Percentiles rank a stretch among this genome's conserved stretches.
phyloP scores from a whole-genome alignment of 2,113 vertebrate genomes.

The Erythrolamprus reginae region DNA sequence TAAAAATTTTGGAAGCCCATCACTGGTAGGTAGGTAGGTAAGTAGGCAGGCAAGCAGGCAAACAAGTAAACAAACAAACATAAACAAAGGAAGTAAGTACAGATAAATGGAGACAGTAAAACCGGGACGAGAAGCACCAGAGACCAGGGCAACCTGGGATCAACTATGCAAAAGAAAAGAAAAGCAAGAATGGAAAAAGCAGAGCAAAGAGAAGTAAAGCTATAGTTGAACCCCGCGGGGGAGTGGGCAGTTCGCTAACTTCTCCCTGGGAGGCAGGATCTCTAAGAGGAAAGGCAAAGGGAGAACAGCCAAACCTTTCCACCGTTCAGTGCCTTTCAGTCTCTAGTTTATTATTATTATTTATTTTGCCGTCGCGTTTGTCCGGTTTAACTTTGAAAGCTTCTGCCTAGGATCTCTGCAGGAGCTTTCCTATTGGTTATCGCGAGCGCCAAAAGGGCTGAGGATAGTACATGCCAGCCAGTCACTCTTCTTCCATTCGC shows the following conservation, averaged over 20 bases:
- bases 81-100: no score
- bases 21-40: no score
- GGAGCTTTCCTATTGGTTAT: neutral
- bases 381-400: neutral
- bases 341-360: no score
- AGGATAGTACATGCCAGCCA: neutral
- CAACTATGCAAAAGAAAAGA: neutral
- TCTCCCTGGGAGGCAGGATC: neutral
- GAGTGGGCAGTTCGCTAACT: neutral
- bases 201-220: neutral
- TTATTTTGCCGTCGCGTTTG: neutral
- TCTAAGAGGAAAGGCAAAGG: neutral
- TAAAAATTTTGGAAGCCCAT: no score
- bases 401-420: neutral
- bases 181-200: neutral
- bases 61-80: no score
- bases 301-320: neutral
- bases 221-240: neutral
- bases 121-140: neutral
- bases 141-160: neutral
- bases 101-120: no score
- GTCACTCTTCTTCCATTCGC: neutral
- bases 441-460: neutral
- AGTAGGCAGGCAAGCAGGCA: no score
- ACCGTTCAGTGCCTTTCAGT: neutral